These are phyloP conservation scores for Andrena cerasifolii DNA, from an alignment of 1,140 invertebrate species.

Conservation along the genomic window DNA sequence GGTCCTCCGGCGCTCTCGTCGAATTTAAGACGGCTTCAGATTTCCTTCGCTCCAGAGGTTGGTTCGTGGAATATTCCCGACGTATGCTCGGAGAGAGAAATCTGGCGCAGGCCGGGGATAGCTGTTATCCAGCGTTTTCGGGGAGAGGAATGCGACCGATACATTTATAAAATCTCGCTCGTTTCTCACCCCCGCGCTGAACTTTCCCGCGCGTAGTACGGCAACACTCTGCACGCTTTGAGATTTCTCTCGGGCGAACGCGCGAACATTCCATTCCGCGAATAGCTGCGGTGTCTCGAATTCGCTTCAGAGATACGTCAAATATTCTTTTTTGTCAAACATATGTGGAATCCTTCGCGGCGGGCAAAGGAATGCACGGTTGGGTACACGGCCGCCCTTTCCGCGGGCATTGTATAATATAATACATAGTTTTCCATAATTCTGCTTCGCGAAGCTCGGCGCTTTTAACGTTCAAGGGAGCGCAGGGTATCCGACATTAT, in stretches of 20 bases:
- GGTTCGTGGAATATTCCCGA: too few species aligned
- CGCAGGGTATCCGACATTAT: too few species aligned
- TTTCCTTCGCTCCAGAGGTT: too few species aligned
- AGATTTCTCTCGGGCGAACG: conserved; percentile 44
- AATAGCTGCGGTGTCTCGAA: not conserved
- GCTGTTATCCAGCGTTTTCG: conserved; percentile 26
- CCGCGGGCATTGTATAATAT: too few species aligned
- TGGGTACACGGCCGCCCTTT: too few species aligned
- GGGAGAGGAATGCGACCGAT: conserved; percentile 29
- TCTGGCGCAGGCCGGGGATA: too few species aligned
- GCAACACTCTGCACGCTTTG: conserved; percentile 6
- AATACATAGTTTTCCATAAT: not conserved
- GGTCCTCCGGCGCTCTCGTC: too few species aligned
- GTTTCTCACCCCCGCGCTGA: conserved; percentile 47
- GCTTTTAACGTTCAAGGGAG: not conserved
- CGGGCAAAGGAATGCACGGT: not conserved
- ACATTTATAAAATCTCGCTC: conserved; percentile 48
- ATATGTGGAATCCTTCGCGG: not conserved
- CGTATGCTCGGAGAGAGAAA: too few species aligned
- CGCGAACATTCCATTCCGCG: conserved; percentile 31
- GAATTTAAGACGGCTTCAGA: too few species aligned
- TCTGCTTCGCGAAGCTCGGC: not conserved
- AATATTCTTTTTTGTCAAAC: conserved; percentile 27
- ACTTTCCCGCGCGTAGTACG: conserved; percentile 52
- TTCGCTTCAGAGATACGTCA: not conserved